phyloP scores from a whole-genome alignment of 2,888 invertebrate genomes.

The Ichneumon xanthorius region DNA sequence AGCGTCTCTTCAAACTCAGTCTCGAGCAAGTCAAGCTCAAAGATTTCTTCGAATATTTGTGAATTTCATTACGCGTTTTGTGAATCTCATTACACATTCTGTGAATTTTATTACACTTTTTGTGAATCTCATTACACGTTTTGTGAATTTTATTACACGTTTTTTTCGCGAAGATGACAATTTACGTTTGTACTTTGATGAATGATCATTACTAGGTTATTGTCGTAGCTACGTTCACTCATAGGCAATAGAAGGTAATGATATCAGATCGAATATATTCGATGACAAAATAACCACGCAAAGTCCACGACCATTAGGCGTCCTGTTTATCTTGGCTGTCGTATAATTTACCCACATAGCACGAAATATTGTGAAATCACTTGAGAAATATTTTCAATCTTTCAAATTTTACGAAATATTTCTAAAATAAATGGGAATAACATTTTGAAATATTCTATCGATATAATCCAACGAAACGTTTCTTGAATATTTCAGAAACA shows the following conservation, averaged over 20 bases:
- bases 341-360: too few relatives aligned
- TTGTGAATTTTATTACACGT: slow-evolving; percentile 42
- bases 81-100: slow-evolving; percentile 47
- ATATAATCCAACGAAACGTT: too few relatives aligned
- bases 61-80: slow-evolving; percentile 40
- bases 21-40: slow-evolving; percentile 78
- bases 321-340: too few relatives aligned
- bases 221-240: neutral
- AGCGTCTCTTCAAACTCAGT: slow-evolving; percentile 89
- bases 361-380: too few relatives aligned
- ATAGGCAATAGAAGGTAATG: neutral
- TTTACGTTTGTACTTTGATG: neutral
- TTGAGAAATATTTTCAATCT: too few relatives aligned
- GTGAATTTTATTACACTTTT: slow-evolving; percentile 44
- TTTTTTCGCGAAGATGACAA: neutral
- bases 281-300: too few relatives aligned
- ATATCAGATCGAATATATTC: neutral
- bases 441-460: too few relatives aligned
- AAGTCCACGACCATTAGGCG: too few relatives aligned
- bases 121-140: neutral
- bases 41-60: slow-evolving; percentile 72
- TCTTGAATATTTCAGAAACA: too few relatives aligned
- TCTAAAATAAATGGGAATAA: too few relatives aligned
- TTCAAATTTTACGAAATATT: too few relatives aligned
- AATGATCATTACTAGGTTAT: neutral